These are phyloP conservation scores for Thereva unica DNA, from an alignment of 2,888 invertebrate genomes.

Conservation along the genomic window DNA sequence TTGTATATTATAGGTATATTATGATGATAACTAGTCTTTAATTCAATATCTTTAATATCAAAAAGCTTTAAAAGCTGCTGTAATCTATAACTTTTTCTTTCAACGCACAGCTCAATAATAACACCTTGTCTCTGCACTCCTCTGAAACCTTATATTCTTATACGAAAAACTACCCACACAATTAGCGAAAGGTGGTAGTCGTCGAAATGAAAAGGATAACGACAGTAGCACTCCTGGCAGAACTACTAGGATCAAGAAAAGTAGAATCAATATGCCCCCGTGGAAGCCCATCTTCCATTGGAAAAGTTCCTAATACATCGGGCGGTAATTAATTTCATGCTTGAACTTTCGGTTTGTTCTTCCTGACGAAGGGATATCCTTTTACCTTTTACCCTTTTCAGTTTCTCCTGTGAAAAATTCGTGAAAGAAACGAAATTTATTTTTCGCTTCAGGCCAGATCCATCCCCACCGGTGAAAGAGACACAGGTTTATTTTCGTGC, in stretches of 20 bases:
- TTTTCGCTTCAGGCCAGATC: slow-evolving; percentile 16
- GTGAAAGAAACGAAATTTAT: not conserved
- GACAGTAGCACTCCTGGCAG: slow-evolving; percentile 1
- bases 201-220: slow-evolving; percentile 5
- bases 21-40: no score
- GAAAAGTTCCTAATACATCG: slow-evolving; percentile 50
- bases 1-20: no score
- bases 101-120: slow-evolving; percentile 51
- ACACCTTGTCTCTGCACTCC: slow-evolving; percentile 55
- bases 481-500: not conserved
- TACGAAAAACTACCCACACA: slow-evolving; percentile 53
- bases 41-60: no score
- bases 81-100: slow-evolving; percentile 47
- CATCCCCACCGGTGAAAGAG: not conserved
- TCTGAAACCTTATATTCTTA: slow-evolving; percentile 48
- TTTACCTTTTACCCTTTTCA: not conserved
- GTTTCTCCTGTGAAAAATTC: slow-evolving; percentile 1
- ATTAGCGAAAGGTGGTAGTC: slow-evolving; percentile 46
- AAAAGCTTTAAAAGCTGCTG: no score
- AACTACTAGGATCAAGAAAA: slow-evolving; percentile 2
- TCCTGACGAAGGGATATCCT: slow-evolving; percentile 19
- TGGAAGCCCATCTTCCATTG: slow-evolving; percentile 29
- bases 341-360: slow-evolving; percentile 26
- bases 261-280: slow-evolving; percentile 7
- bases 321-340: slow-evolving; percentile 46